Base-by-base conservation (phyloP, 2,888 invertebrate species). In the Meiosimyza platycephala region DNA sequence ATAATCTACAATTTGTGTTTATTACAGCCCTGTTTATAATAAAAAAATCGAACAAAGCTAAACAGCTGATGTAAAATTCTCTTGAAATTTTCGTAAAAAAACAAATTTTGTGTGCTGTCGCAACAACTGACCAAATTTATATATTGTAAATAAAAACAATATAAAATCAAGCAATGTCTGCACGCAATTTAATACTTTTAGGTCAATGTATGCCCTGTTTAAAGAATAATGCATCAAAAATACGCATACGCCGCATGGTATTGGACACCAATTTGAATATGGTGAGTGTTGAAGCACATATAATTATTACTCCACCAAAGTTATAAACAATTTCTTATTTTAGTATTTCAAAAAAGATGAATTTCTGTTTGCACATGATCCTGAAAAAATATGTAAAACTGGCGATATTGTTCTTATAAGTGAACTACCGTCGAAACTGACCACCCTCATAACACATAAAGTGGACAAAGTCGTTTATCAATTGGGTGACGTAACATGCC, bases 401-500 rank as follows among this genome's bases (percentile, higher is more conserved):
- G 96, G 96, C 1, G 96, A 96, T 82, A 89, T 94, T 62, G 95
- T 95, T 6, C 88, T 96, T 15, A 92, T 96, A 77, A 90, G 94
- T 84, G 90, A 91, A 78, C 85, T 96, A 65, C 92, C 93, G 3
- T 87, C 92, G 73, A 93, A 92, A 85, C 81, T 94, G 76, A 94
- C 95, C 0, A 91, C 92, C 74, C 86, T 94, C 2, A 93, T 96
- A 12, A 93, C 94, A 9, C 95, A 96, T 82, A 90, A 92, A 88
- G 91, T 96, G 0, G 89, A 93, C 81, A 91, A 95, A 84, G 90
- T 96, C 6, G 90, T 96, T 16, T 94, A 94, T 86, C 93, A 93
- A 2, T 88, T 93, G 79, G 96, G 96, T 78, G 95, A 96, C 87
- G 88, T 95, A 67, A 93, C 92, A n/a, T 95, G 95, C 87, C 96